Evolutionary conservation across 2,113 vertebrate species (phyloP), one percentile per base, ranked within the genome.

Genomic region (Pelobates fuscus): DNA sequence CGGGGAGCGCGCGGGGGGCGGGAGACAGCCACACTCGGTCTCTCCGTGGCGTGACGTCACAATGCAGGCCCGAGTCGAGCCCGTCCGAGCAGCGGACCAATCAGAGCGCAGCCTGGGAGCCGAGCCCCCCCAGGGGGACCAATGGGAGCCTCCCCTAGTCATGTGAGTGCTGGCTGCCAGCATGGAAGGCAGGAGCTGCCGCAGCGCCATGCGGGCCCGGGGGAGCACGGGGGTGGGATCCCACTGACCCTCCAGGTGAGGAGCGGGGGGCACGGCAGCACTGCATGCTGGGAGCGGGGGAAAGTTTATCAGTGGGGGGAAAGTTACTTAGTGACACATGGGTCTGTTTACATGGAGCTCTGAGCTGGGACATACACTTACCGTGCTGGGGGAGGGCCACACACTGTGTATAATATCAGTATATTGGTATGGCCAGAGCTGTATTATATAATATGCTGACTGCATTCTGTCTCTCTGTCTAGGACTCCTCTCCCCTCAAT

Each of bases 101-200:
- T 89, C 78, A 62, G 60, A 70, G 3, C 15, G 10, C 41, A 2
- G 5, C 58, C 80, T 77, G 77, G 71, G 79, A 78, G 87, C 86
- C 85, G 79, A 88, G 83, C 89, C 84, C 85, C 87, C 81, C 67
- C 62, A 20, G 1, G 11, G 17, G 41, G 12, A 3, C 78, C 66
- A 64, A 78, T 79, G 75, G 63, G 63, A 75, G 72, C 72, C 63
- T 75, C 54, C 63, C 54, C 72, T 2, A 18, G 81, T 93, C 92
- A 92, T 89, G 92, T 92, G 91, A 92, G 78, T 71, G 78, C 49
- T 68, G 85, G 89, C 89, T 88, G 89, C 89, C 90, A 91, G 90
- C 91, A 93, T 93, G 90, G 91, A 91, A 83, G 88, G 18, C 65
- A 26, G 43, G 73, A 77, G 73, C 54, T 67, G 54, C 63, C 24